These are phyloP conservation scores for Passer montanus DNA, from an alignment of 2,113 vertebrate genomes.

Conservation along the genomic window DNA sequence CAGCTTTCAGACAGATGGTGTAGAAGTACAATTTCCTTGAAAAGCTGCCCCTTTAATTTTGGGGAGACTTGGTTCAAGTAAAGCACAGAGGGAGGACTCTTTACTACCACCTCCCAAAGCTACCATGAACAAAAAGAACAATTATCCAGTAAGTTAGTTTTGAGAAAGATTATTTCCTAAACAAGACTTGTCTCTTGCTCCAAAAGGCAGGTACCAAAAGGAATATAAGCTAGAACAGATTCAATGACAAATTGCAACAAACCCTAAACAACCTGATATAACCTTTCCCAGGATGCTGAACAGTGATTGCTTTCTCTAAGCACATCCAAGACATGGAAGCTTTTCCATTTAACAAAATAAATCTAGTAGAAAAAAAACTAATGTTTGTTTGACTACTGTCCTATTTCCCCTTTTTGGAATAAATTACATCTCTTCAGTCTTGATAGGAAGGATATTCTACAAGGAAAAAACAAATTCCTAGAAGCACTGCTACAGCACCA, in stretches of 20 bases:
- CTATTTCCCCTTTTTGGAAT: neutral
- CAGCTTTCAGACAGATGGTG: neutral
- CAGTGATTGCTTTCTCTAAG: neutral
- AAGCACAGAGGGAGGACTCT: neutral
- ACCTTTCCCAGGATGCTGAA: neutral
- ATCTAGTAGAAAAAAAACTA: neutral
- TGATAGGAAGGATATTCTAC: neutral
- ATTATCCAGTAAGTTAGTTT: neutral
- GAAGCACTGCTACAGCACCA: neutral
- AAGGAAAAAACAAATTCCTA: neutral
- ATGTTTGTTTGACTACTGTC: neutral
- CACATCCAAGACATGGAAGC: neutral
- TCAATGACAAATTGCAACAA: neutral
- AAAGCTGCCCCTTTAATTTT: neutral
- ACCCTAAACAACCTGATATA: neutral
- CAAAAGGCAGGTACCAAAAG: neutral
- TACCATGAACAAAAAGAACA: neutral
- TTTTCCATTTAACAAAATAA: neutral
- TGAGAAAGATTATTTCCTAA: neutral
- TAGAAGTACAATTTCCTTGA: neutral
- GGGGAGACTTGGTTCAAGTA: neutral
- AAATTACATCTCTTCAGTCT: neutral
- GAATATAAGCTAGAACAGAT: neutral
- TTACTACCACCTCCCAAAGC: neutral
- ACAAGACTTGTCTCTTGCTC: neutral